Evolutionary conservation across 2,113 vertebrate species (phyloP).

Genomic region (Oncorhynchus keta): DNA sequence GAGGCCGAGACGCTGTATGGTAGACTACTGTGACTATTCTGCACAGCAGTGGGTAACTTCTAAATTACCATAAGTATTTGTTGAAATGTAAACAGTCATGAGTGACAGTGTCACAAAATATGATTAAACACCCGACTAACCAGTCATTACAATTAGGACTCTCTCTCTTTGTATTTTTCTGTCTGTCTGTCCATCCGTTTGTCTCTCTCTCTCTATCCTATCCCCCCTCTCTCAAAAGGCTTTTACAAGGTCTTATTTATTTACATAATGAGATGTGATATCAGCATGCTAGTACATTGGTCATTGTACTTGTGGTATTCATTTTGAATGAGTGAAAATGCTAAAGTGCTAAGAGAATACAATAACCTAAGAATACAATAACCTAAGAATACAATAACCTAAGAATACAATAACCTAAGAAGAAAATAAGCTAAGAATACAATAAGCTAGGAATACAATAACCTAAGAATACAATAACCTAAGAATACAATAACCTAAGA

Average conservation of each 20-base stretch:
- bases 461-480: too few species aligned
- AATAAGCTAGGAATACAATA: too few species aligned
- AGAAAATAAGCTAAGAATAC: too few species aligned
- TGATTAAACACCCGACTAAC: not conserved
- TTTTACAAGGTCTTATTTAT: not conserved
- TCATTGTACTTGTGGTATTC: not conserved
- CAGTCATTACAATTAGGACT: not conserved
- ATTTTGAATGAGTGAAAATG: not conserved
- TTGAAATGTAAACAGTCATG: not conserved
- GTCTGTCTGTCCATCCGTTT: too few species aligned
- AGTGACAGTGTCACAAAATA: not conserved
- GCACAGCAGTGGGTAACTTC: not conserved
- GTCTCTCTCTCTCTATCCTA: too few species aligned
- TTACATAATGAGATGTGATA: too few species aligned
- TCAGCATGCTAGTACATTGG: not conserved
- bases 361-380: too few species aligned
- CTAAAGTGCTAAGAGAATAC: not conserved
- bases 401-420: too few species aligned
- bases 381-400: too few species aligned
- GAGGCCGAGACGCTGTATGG: not conserved
- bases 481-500: too few species aligned
- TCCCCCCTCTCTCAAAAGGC: not conserved
- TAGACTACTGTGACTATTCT: not conserved
- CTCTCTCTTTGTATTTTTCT: too few species aligned
- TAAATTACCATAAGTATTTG: not conserved